These are phyloP conservation scores for Lampris incognitus DNA, from an alignment of 2,113 vertebrate species.

Conservation along the genomic window DNA sequence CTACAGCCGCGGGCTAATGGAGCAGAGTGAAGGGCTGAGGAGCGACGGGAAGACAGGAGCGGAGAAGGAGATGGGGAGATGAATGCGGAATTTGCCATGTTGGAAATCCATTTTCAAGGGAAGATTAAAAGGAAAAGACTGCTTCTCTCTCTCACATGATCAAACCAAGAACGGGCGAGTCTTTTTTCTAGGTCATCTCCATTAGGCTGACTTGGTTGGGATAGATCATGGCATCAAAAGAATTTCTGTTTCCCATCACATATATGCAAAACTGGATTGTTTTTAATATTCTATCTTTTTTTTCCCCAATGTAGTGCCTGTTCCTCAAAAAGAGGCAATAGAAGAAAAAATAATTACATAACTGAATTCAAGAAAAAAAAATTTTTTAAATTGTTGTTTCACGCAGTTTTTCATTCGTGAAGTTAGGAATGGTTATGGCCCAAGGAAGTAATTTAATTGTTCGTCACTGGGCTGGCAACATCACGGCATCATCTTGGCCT, in stretches of 20 bases:
- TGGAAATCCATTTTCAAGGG: constrained; percentile 68
- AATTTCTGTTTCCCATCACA: constrained; percentile 15
- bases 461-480: background rate
- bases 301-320: background rate
- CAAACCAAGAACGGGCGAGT: constrained; percentile 52
- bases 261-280: constrained; percentile 8
- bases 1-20: constrained; percentile 65
- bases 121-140: constrained; percentile 69
- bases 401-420: no score
- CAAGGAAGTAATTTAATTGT: constrained; percentile 1
- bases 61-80: constrained; percentile 57
- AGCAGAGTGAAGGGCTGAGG: constrained; percentile 62
- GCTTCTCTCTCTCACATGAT: constrained; percentile 48
- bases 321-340: background rate
- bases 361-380: background rate
- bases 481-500: background rate
- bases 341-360: background rate
- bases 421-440: background rate
- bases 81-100: constrained; percentile 72
- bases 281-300: background rate
- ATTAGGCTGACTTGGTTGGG: constrained; percentile 53
- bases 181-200: constrained; percentile 72
- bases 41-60: constrained; percentile 33
- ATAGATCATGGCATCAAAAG: constrained; percentile 58
- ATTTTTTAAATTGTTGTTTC: background rate